phyloP scores from a whole-genome alignment of 2,797 vertebrate species.

The Cephalopachus bancanus region DNA sequence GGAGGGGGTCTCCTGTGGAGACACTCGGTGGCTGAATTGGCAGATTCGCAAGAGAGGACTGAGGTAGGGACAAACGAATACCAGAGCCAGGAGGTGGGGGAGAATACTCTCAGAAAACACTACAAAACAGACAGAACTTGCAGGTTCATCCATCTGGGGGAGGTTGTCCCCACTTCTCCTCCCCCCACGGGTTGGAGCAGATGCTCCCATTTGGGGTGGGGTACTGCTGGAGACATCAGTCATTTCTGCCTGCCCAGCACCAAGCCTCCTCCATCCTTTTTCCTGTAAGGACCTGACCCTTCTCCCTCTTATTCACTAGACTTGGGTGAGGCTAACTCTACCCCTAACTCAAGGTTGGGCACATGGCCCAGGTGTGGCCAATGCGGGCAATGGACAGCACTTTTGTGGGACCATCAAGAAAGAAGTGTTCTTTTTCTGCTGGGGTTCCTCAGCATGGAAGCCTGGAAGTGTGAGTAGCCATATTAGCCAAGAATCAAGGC shows the following conservation, averaged over 20 bases:
- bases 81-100: no score
- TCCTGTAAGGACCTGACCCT: neutral
- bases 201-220: neutral
- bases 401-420: neutral
- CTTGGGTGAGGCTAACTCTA: neutral
- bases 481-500: neutral
- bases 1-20: neutral
- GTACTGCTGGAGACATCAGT: neutral
- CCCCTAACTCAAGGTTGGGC: neutral
- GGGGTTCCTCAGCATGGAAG: neutral
- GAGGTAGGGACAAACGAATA: neutral
- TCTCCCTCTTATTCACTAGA: neutral
- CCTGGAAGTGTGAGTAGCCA: neutral
- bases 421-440: neutral
- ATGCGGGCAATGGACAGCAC: neutral
- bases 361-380: neutral
- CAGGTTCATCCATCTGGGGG: neutral
- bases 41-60: neutral
- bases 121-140: neutral
- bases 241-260: neutral
- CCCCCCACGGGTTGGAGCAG: neutral
- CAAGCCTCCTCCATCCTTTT: neutral
- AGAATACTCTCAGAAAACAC: neutral
- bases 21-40: neutral
- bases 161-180: no score